These are phyloP conservation scores for Onychostoma macrolepis DNA, from an alignment of 2,113 vertebrate species.

Conservation along the genomic window DNA sequence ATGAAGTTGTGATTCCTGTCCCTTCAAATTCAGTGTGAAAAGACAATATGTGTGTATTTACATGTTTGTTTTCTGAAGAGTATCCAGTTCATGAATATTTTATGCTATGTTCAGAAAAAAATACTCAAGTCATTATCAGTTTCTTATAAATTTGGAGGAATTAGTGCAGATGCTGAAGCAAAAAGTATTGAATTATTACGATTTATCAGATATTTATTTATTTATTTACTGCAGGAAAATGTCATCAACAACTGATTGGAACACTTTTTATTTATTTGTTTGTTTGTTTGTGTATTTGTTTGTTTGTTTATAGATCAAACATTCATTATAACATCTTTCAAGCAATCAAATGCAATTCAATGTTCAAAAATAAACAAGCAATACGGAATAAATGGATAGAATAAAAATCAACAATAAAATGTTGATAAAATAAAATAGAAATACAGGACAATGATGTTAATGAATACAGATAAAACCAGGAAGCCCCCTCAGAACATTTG, in stretches of 20 bases:
- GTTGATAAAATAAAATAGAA: too few relatives aligned
- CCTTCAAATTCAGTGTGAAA: background rate
- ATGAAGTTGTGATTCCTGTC: background rate
- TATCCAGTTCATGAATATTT: background rate
- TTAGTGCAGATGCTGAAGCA: background rate
- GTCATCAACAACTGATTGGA: background rate
- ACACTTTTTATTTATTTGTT: background rate
- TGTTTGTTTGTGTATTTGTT: too few relatives aligned
- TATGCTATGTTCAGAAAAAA: background rate
- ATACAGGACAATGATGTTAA: background rate
- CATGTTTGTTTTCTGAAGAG: background rate
- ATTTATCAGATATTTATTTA: too few relatives aligned
- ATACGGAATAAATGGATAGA: background rate
- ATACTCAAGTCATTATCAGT: background rate
- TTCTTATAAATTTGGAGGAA: background rate
- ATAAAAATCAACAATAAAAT: background rate
- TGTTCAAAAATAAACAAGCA: background rate
- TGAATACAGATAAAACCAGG: background rate
- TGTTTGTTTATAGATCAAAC: too few relatives aligned
- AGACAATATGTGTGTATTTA: background rate
- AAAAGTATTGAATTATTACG: background rate
- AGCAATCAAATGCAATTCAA: too few relatives aligned
- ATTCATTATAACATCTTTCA: too few relatives aligned
- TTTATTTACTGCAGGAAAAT: background rate
- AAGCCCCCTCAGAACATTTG: background rate